Evolutionary conservation across 2,797 vertebrate species (phyloP), one percentile per base, ranked within the genome.

Genomic region (Knipowitschia caucasica): DNA sequence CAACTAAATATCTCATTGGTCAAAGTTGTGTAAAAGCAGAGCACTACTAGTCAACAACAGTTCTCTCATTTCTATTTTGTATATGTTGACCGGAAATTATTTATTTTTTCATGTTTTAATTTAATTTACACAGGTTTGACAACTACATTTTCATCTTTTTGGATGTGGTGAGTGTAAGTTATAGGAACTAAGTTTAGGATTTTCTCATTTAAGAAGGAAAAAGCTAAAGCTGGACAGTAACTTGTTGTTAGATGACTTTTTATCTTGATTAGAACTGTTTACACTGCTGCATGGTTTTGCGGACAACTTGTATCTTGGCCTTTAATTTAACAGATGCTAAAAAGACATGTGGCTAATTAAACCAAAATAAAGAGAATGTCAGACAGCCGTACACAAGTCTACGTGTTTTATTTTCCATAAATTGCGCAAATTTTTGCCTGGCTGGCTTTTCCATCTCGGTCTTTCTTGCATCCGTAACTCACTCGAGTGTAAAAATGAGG

Each of bases 291-390:
- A 87, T 85, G 84, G 62, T 74, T 72, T 85, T 80, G 58, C 65
- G 62, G 55, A 78, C 71, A 40, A 82, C 59, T 68, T 86, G 80
- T 87, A 85, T 57, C 75, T 79, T 79, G 78, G 9, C 71, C 75
- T 75, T 78, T 80, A 75, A 78, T 73, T 82, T 71, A 75, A 81
- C 25, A 77, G 55, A 77, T 59, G 53, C 77, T 40, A 82, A 17
- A 51, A 20, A 12, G 20, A 75, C 38, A 71, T 63, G 61, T 78
- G 72, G 85, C 86, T 86, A 79, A 78, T 77, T 3, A 83, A 63
- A 89, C 87, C 89, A 89, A 89, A 90, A 87, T 89, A 89, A 90
- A 86, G 70, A 70, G 76, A 85, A 83, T 89, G 84, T 88, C 78
- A 50, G 61, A 73, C 63, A 70, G 75, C 59, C 64, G 55, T 46